Evolutionary conservation across 2,113 vertebrate genomes (phyloP), one percentile per base, ranked within the genome.

Genomic region (Cacatua alba): DNA sequence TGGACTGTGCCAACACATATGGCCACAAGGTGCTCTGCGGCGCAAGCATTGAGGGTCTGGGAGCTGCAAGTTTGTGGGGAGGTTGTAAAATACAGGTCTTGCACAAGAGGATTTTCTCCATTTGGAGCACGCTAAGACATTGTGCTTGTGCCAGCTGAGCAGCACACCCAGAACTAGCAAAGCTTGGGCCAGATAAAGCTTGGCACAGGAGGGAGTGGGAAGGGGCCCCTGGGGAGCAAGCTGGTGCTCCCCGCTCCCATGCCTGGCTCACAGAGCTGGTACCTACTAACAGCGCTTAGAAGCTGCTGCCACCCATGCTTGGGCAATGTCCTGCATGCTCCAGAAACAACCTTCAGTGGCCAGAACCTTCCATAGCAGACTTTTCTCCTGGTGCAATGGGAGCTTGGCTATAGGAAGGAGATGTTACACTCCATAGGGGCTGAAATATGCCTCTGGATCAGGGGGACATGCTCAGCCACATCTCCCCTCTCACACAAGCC

Each of bases 41-140:
- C 0, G 8, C 13, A 5, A 67, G 79, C 4, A 2, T 1, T 2
- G 2, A 49, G 43, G 74, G 31, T 2, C 0, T 2, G n/a, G 33
- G 64, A 62, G 37, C 90, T 23, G 51, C 92, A 48, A 62, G 70
- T 49, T 44, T 43, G 82, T 0, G 41, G 39, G 55, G 49, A 78
- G 81, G 13, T 64, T 62, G 37, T 28, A 52, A 71, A 90, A 48
- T 3, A 25, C 0, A 3, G 49, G 64, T 60, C 76, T 26, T 12
- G 23, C 83, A 24, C 17, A 5, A 74, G n/a, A 52, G 72, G 65
- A 49, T 92, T 90, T 85, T 78, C 88, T 74, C 62, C 11, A 3
- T 39, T 57, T 62, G 88, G 92, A 93, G 78, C 78, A 60, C 0
- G 14, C 39, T 68, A 37, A 70, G 78, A 53, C 23, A 4, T 1